Base-by-base conservation (phyloP, 2,113 vertebrate genomes). In the Microcebus murinus region DNA sequence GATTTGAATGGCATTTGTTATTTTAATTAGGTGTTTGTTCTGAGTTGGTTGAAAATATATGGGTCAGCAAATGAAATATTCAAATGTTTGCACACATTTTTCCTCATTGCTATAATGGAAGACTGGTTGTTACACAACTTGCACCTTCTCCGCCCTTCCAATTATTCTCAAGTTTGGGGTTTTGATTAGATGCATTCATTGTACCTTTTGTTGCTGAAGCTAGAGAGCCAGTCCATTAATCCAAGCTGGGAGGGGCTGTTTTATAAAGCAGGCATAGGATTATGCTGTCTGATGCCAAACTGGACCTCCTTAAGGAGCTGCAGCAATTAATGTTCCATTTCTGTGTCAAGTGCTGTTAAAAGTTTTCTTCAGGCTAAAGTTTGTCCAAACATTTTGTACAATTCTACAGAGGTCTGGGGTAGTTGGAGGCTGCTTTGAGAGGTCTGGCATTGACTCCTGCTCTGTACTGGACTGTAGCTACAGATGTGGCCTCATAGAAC, bases 321-420 rank as follows among this genome's bases (percentile, higher is more conserved):
- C 8, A 95, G 74, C 87, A 97, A 94, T 95, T 96, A 97, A 97
- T 94, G 90, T 0, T 0, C 80, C 91, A 97, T 97, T 97, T 94
- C 91, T 96, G 74, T 89, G 82, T 97, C 81, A 95, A 89, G 12
- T 81, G 45, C 79, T 63, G 9, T 87, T 31, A 8, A 65, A 97
- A 81, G 55, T 96, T 96, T 95, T 93, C 90, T 71, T 65, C 65
- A 96, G 94, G 77, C 70, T 42, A 95, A 18, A 1, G 91, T 96
- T 90, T 93, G 29, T 90, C 68, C 70, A 95, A 95, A 96, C 74
- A 91, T 90, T 95, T 88, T 90, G n/a, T 87, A 71, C 8, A 95
- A 91, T 85, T 73, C 86, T n/a, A 15, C 14, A 94, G 87, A 83
- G 63, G 20, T 11, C 61, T 14, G 1, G 39, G 6, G 42, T 74